A percentile compares a stretch with the other conserved stretches of the same genome.
Conservation (phyloP, 2,888 invertebrate genomes). For the Andrena dorsata region DNA sequence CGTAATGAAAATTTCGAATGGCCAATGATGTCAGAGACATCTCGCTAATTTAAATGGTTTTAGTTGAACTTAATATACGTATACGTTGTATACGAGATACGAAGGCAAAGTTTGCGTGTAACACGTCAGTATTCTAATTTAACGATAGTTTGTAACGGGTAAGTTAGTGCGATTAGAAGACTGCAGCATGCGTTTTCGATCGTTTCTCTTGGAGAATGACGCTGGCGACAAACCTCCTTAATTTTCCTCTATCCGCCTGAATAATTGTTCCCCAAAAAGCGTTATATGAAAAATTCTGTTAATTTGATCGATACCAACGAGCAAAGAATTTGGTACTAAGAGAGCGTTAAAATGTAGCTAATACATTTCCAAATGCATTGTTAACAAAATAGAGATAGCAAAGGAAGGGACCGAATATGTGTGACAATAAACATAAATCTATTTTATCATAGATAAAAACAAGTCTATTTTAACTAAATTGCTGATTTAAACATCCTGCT, state of each 20-base stretch:
- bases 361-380: neutral
- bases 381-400: too few relatives aligned
- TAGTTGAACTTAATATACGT: constrained; percentile 1
- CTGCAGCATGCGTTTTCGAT: constrained; percentile 11
- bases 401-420: neutral
- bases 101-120: constrained; percentile 41
- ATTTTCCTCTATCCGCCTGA: constrained; percentile 1
- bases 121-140: constrained; percentile 65
- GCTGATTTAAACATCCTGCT: neutral
- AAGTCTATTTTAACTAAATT: neutral
- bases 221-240: constrained; percentile 47
- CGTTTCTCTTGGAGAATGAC: constrained; percentile 36
- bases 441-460: neutral
- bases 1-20: neutral
- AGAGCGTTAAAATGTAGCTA: neutral
- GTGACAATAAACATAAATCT: constrained; percentile 23
- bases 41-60: neutral
- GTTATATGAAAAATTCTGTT: neutral
- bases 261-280: neutral
- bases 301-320: neutral
- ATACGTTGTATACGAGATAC: neutral
- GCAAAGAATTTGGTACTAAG: neutral
- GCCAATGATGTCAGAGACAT: constrained; percentile 9
- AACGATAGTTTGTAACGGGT: constrained; percentile 48
- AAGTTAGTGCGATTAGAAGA: constrained; percentile 43